Evolutionary conservation across 92 coral and sea anemone species (phyloP), one percentile per base, ranked within the genome.

Genomic region (Metridium senile): DNA sequence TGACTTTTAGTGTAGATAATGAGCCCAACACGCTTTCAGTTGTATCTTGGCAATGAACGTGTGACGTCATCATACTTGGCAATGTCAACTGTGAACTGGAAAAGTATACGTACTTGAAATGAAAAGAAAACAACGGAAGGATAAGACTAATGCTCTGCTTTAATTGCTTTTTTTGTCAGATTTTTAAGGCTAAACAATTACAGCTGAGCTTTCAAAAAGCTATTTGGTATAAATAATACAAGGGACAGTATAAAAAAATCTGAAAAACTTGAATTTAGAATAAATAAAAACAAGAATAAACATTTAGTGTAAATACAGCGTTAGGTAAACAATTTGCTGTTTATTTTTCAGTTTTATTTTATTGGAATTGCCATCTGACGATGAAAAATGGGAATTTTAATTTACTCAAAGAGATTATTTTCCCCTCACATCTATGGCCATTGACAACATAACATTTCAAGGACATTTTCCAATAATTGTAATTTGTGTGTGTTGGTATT

Each of bases 121-220:
- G 59, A 54, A 54, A 54, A 54, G 59, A 54, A 54, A 54, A 54
- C 59, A 54, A 54, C 59, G 59, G 59, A 54, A 54, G 6, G 3
- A 19, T 16, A 54, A 54, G 4, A 54, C 20, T 54, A 54, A 54
- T 54, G 59, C 20, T 9, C 59, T 54, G 16, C 16, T 10, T 54
- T 54, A 54, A 54, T 39, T 4, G 6, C 49, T 13, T 13, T 39
- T 39, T 39, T 4, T 39, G 49, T 39, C 49, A 4, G 6, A 13
- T 13, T 39, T 39, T 13, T n/a, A 6, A 39, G 49, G 13, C 49
- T 39, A 39, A 39, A 39, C 49, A 39, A 39, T 39, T 13, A 39
- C 6, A 39, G 13, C 49, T 39, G 13, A 39, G 49, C 49, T 13
- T 39, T 39, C 13, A 4, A 39, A 39, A 39, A 39, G 13, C 49